A percentile compares a stretch with the other conserved stretches of the same genome.
These are phyloP conservation scores for Crocodylus rhombifer DNA, from an alignment of 2,797 vertebrate species.

Conservation along the genomic window DNA sequence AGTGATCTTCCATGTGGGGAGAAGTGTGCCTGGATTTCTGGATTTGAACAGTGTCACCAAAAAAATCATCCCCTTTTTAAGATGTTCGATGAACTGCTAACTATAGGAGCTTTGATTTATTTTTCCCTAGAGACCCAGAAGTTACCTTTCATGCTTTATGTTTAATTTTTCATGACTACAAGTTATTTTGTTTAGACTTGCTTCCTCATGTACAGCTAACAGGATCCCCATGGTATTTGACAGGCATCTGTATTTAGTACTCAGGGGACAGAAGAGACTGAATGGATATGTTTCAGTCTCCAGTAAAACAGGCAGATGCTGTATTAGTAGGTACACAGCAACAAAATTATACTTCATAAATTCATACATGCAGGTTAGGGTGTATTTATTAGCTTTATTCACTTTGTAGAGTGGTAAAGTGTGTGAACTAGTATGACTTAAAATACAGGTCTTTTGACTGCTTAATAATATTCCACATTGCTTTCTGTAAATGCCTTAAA, in stretches of 20 bases:
- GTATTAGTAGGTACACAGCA: background rate
- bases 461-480: background rate
- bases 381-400: background rate
- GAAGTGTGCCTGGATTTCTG: background rate
- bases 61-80: background rate
- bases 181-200: background rate
- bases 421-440: background rate
- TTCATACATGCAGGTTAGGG: fast-evolving
- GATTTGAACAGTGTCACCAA: background rate
- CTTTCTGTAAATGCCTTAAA: background rate
- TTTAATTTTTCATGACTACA: background rate
- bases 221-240: background rate
- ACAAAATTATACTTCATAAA: fast-evolving
- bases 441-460: background rate
- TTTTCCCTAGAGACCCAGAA: background rate
- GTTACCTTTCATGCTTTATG: background rate
- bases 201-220: background rate
- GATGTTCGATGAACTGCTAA: background rate
- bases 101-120: background rate
- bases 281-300: background rate
- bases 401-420: background rate
- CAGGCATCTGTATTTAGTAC: background rate
- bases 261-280: background rate
- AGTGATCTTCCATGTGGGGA: background rate
- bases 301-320: background rate